Base-by-base conservation (phyloP, 2,113 vertebrate genomes). In the Myodes glareolus region DNA sequence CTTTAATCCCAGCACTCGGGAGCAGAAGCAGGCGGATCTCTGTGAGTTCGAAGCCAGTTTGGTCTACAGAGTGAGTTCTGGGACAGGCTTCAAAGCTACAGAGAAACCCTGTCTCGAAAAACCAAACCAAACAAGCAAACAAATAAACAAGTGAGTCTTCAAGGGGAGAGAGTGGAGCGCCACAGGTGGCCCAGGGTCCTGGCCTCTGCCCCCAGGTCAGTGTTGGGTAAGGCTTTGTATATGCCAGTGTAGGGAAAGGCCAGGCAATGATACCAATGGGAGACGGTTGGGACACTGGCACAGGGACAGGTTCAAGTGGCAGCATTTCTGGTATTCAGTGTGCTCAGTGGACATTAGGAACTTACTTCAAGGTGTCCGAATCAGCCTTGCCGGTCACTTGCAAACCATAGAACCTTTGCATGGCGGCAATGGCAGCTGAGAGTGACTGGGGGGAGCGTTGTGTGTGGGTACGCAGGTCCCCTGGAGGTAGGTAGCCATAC, bases 401-500 rank as follows among this genome's bases (percentile, higher is more conserved):
- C 96, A 99, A 98, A 27, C 99, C 99, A 9, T 99, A 99, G 98
- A 99, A 99, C 96, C 96, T 98, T 98, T 99, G 99, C 99, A 99
- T 99, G 98, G 99, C 98, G 0, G 98, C 97, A 23, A 99, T 99
- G 2, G 99, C 99, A 25, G 98, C 95, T 80, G 91, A 97, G 17
- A 99, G 98, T 45, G 99, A 98, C 97, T 99, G 98, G 1, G 99
- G 99, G 1, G 99, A 99, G 86, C 99, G 99, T 91, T 99, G 98
- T 13, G 99, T 99, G 97, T 99, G 99, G 13, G 99, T 99, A 16
- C 99, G 98, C 33, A 99, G 98, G 92, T 99, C 99, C 39, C 99
- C 99, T 0, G 99, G 99, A 88, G 99, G 99, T 96, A 99, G 98
- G 98, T 99, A 99, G 17, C 99, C 99, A 98, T 99, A 99, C 95